phyloP scores from a whole-genome alignment of 2,888 invertebrate genomes.

The Dicyrtomina minuta region DNA sequence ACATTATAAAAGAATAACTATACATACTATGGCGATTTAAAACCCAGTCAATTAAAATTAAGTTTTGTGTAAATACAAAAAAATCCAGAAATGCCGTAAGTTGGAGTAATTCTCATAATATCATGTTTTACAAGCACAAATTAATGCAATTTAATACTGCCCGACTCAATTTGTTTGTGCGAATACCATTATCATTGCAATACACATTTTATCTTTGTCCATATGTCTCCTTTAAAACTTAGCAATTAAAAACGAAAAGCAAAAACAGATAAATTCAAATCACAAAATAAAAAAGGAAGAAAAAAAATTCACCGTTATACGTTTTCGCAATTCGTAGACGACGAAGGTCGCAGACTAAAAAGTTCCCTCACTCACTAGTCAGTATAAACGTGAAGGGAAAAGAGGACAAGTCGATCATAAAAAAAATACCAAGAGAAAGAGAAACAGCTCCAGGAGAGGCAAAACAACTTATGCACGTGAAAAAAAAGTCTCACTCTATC shows the following conservation, averaged over 20 bases:
- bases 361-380: neutral
- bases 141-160: no score
- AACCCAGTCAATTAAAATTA: no score
- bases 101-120: no score
- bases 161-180: no score
- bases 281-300: neutral
- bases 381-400: neutral
- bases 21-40: no score
- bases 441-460: neutral
- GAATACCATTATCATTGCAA: neutral
- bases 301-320: conserved; percentile 30
- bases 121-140: no score
- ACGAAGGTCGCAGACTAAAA: conserved; percentile 20
- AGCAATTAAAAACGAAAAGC: conserved; percentile 11
- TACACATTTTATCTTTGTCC: neutral
- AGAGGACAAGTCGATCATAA: conserved; percentile 29
- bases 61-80: neutral
- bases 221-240: neutral
- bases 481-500: neutral
- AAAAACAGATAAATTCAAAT: conserved; percentile 25
- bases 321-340: conserved; percentile 20
- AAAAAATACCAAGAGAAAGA: conserved; percentile 9
- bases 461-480: conserved; percentile 1
- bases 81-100: neutral
- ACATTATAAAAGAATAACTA: neutral